A percentile compares a stretch with the other conserved stretches of the same genome.
Evolutionary conservation across 1,140 invertebrate species (phyloP).

Genomic region (Meloidogyne chitwoodi): DNA sequence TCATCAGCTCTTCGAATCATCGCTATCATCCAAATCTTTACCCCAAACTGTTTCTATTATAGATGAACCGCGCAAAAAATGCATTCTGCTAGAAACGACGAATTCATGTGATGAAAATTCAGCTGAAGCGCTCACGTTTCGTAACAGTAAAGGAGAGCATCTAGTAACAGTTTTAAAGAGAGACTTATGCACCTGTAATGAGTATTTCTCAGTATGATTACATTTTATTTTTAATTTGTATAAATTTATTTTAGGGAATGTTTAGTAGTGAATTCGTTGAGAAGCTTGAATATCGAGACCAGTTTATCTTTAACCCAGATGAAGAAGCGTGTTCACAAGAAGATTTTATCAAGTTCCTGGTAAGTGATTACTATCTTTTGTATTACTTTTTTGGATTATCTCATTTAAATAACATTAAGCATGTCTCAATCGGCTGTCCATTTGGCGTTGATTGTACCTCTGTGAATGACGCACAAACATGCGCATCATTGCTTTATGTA

Average conservation of each 20-base stretch:
- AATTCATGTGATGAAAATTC: neutral
- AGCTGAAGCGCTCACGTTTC: slow-evolving; percentile 4
- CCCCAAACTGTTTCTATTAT: neutral
- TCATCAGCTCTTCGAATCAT: neutral
- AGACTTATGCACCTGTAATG: slow-evolving; percentile 19
- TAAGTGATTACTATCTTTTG: neutral
- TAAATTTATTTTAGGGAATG: slow-evolving; percentile 22
- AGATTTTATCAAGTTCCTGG: slow-evolving; percentile 27
- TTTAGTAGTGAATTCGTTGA: slow-evolving; percentile 24
- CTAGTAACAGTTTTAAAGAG: slow-evolving; percentile 8
- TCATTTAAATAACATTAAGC: neutral
- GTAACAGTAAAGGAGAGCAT: neutral
- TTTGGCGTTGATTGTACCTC: slow-evolving; percentile 5
- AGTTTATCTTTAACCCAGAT: slow-evolving; percentile 14
- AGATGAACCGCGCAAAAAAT: neutral
- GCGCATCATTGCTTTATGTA: slow-evolving; percentile 21
- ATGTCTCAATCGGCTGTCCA: slow-evolving; percentile 23
- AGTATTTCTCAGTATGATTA: slow-evolving; percentile 18
- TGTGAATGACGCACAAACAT: slow-evolving; percentile 1
- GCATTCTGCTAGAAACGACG: neutral
- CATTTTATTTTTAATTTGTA: neutral
- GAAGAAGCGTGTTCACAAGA: slow-evolving; percentile 13
- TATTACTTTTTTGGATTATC: neutral
- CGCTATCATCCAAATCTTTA: neutral
- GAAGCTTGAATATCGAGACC: neutral